These are phyloP conservation scores for Diachasma alloeum DNA, from an alignment of 1,140 invertebrate species.

Conservation along the genomic window DNA sequence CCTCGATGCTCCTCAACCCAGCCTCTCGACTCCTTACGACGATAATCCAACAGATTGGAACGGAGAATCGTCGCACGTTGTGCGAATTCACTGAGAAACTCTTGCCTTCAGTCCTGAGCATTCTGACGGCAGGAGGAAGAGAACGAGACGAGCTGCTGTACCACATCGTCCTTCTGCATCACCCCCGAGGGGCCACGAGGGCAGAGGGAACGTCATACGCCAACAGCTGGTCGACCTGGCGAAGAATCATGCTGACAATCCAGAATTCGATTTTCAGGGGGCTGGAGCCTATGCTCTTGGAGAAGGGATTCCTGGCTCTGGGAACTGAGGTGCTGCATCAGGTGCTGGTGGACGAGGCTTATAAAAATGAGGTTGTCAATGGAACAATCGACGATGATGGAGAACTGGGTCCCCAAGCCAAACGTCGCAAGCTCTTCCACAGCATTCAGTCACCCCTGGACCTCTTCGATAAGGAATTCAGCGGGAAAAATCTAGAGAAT, in stretches of 20 bases:
- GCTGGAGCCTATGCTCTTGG: conserved; percentile 33
- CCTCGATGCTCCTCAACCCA: neutral
- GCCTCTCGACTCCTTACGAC: conserved; percentile 41
- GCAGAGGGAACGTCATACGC: conserved; percentile 38
- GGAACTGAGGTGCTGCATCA: conserved; percentile 43
- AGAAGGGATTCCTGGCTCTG: conserved; percentile 39
- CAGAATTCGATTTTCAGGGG: conserved; percentile 44
- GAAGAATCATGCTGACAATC: conserved; percentile 41
- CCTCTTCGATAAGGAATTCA: conserved; percentile 26
- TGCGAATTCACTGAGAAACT: conserved; percentile 53
- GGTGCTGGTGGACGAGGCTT: conserved; percentile 26
- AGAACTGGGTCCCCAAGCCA: conserved; percentile 23
- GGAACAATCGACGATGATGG: conserved; percentile 36
- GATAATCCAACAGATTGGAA: conserved; percentile 44
- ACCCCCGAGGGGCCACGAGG: conserved; percentile 45
- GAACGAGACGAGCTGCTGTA: conserved; percentile 40
- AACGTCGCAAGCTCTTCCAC: conserved; percentile 36
- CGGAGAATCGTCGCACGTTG: conserved; percentile 44
- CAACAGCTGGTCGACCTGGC: conserved; percentile 45
- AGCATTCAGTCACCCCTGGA: conserved; percentile 39
- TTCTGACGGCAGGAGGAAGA: neutral
- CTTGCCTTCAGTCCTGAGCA: conserved; percentile 11
- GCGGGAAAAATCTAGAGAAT: conserved; percentile 33
- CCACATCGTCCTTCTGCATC: conserved; percentile 50
- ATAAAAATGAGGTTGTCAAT: neutral